Base-by-base conservation (phyloP, 2,888 invertebrate genomes). In the Hypomecis punctinalis region DNA sequence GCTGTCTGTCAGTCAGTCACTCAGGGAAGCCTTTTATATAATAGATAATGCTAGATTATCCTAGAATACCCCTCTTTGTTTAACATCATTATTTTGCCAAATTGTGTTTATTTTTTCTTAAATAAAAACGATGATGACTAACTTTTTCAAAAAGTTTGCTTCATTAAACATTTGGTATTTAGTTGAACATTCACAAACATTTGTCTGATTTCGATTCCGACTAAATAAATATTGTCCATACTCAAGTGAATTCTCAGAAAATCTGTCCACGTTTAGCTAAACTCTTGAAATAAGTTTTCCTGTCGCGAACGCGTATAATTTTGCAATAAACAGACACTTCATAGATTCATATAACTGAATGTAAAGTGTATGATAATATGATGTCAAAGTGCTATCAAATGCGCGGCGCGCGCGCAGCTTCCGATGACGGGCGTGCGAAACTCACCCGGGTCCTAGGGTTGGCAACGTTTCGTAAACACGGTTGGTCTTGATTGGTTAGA, bases 371-470 rank as follows among this genome's bases (percentile, higher is more conserved):
- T 66, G 59, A 53, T 55, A 64, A 54, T 46, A 46, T 40, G 23
- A 10, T 59, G 49, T 57, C 35, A 39, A 54, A 40, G 37, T 48
- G 60, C 51, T 69, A 66, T 75, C 78, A 78, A 80, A 80, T 83
- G 64, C 75, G 63, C 57, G 67, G 70, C 71, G 71, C 75, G 77
- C 73, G 75, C 71, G 64, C 60, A 61, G 76, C 76, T 78, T 81
- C 73, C 70, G 69, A 43, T 68, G 75, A 71, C 63, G 67, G 70
- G 60, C 70, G 61, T 73, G 68, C 71, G 60, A 68, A 68, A 63
- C 64, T 55, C 37, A 46, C 49, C 36, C 13, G 37, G 42, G 49
- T 11, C 3, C 7, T 11, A 73, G 73, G 73, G 73, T 37, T 73
- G 71, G 9, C 62, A 40, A 35, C 45, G 37, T 10, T 46, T 5